A percentile compares a stretch with the other conserved stretches of the same genome.
These are phyloP conservation scores for Anguilla pacifica DNA, from an alignment of 2,797 vertebrate species.

Conservation along the genomic window DNA sequence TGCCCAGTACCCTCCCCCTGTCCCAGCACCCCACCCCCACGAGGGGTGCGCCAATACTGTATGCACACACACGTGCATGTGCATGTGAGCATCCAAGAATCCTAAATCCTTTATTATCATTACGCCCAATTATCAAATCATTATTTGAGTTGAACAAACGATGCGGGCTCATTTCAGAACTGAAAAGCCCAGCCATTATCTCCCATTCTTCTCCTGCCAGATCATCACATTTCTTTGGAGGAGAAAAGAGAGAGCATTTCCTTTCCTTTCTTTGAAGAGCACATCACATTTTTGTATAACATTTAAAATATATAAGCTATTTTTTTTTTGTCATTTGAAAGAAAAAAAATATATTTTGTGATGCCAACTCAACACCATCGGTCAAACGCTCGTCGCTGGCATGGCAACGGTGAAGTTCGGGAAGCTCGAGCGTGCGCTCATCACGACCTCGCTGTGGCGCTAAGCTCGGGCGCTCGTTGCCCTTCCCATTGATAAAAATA, in stretches of 20 bases:
- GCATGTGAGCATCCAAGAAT: background rate
- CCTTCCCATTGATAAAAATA: constrained; percentile 32
- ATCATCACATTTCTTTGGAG: background rate
- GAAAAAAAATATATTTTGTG: no score
- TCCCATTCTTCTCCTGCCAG: background rate
- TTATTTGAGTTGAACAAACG: background rate
- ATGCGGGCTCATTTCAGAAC: background rate
- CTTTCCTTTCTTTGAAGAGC: background rate
- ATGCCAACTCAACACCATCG: background rate
- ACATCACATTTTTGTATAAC: background rate
- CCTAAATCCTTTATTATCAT: background rate
- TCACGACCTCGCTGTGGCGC: background rate
- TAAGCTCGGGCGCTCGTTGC: constrained; percentile 27
- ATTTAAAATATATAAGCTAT: no score
- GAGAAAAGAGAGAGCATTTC: background rate
- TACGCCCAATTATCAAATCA: background rate
- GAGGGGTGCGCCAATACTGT: no score
- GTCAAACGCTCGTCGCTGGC: background rate
- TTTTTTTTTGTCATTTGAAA: no score
- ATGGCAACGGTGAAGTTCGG: constrained; percentile 4
- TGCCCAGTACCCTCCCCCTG: constrained; percentile 4
- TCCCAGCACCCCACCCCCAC: background rate
- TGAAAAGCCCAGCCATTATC: background rate
- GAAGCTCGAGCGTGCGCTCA: constrained; percentile 29
- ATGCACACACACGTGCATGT: background rate